Percentiles rank a stretch among this genome's conserved stretches.
Conservation (phyloP, 2,888 invertebrate genomes). For the Psylliodes chrysocephalus region DNA sequence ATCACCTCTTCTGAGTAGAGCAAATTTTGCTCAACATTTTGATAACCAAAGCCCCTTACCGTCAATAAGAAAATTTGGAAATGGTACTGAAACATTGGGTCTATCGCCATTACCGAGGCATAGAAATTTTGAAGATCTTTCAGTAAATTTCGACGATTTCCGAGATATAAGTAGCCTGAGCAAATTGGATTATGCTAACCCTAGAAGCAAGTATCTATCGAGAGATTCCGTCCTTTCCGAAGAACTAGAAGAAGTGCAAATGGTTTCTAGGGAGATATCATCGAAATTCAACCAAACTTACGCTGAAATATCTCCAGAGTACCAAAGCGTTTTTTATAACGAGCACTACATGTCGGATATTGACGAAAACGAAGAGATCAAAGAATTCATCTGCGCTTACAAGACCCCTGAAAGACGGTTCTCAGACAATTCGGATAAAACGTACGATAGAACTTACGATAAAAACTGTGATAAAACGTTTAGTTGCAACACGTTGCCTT, state of each 20-base stretch:
- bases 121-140: conserved; percentile 51
- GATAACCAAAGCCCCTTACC: conserved; percentile 34
- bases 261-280: conserved; percentile 53
- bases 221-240: conserved; percentile 57
- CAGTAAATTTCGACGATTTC: conserved; percentile 45
- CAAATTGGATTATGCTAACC: background rate
- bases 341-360: conserved; percentile 64
- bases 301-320: conserved; percentile 50
- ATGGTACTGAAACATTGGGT: conserved; percentile 35
- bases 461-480: conserved; percentile 16
- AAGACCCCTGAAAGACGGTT: conserved; percentile 51
- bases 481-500: conserved; percentile 41
- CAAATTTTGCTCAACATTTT: conserved; percentile 24
- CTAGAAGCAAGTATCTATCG: conserved; percentile 56
- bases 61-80: conserved; percentile 25
- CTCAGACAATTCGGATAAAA: conserved; percentile 50
- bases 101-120: conserved; percentile 54
- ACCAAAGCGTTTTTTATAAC: conserved; percentile 57
- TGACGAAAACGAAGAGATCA: conserved; percentile 62
- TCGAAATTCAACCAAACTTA: conserved; percentile 30
- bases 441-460: conserved; percentile 14
- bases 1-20: conserved; percentile 50
- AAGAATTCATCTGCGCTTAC: conserved; percentile 57
- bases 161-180: conserved; percentile 28
- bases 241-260: conserved; percentile 60